phyloP scores from a whole-genome alignment of 2,888 invertebrate species.

The Stenichneumon culpator region DNA sequence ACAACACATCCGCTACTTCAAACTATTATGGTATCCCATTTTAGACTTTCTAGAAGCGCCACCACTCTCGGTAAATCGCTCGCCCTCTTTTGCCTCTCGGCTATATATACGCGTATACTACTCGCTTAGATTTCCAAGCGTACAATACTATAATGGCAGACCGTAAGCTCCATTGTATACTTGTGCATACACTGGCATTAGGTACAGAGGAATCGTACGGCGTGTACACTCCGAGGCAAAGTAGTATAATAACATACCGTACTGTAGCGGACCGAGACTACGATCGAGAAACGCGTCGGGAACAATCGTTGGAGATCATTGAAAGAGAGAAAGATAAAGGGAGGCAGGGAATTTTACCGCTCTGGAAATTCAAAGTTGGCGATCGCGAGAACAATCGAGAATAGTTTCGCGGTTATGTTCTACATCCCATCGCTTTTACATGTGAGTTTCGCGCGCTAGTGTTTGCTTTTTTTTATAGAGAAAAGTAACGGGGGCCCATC shows the following conservation, averaged over 20 bases:
- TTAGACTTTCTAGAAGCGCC: slow-evolving; percentile 55
- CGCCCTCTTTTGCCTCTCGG: slow-evolving; percentile 10
- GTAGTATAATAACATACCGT: slow-evolving; percentile 5
- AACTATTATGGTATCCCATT: slow-evolving; percentile 37
- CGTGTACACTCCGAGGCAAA: slow-evolving; percentile 1
- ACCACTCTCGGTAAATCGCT: slow-evolving; percentile 36
- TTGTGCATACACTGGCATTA: slow-evolving; percentile 4
- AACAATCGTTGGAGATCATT: slow-evolving; percentile 10
- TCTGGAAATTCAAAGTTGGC: background rate
- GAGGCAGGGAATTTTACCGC: background rate
- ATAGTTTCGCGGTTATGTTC: background rate
- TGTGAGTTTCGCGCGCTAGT: background rate
- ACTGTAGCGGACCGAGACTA: background rate
- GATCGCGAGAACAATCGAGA: slow-evolving; percentile 15
- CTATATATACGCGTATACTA: background rate
- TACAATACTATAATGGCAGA: slow-evolving; percentile 40
- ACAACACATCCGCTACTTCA: slow-evolving; percentile 6
- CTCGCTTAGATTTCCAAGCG: slow-evolving; percentile 7
- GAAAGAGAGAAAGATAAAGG: background rate
- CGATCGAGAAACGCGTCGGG: slow-evolving; percentile 7
- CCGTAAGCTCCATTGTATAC: slow-evolving; percentile 29
- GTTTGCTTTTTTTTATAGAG: background rate
- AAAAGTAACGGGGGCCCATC: no score
- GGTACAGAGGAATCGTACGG: slow-evolving; percentile 2
- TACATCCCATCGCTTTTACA: background rate